Evolutionary conservation across 2,888 invertebrate species (phyloP), one percentile per base, ranked within the genome.

Genomic region (Adelognathus sp.): DNA sequence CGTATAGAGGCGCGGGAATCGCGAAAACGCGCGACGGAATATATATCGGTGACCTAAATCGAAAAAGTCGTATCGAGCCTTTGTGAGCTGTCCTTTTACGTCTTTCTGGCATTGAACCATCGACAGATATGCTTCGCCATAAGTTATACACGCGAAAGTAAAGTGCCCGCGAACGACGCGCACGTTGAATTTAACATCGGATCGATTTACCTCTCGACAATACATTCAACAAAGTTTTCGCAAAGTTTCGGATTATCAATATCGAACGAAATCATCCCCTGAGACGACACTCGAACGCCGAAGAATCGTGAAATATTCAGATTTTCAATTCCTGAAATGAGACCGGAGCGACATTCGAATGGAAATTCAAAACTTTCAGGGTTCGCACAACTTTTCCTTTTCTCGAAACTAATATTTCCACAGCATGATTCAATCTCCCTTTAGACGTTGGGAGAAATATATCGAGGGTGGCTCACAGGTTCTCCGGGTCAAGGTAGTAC

Each of bases 111-210:
- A n/a, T n/a, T n/a, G n/a, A n/a, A n/a, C n/a, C n/a, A n/a, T n/a
- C n/a, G n/a, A n/a, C n/a, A n/a, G n/a, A n/a, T n/a, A n/a, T n/a
- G 21, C 9, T 36, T 9, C 11, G 14, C 6, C 36, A 52, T 33
- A 27, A 52, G 36, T 50, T 29, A 27, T 14, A 29, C 33, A 33
- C 11, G 56, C 44, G 46, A 18, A 27, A 36, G 21, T n/a, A n/a
- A n/a, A n/a, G n/a, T n/a, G 46, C 44, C 39, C 9, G 5, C 31
- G n/a, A 44, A 16, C 14, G 29, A 24, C 14, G 7, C 16, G n/a
- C 29, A 66, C 52, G 52, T 41, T 63, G 61, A 63, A 75, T 76
- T 33, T 56, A 69, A 66, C 41, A 31, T 56, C 9, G 21, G 27
- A 69, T 36, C 36, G 44, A 61, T 75, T 63, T 21, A 7, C 31